These are phyloP conservation scores for Manis crassicaudata DNA, from an alignment of 2,797 vertebrate genomes.

Conservation along the genomic window DNA sequence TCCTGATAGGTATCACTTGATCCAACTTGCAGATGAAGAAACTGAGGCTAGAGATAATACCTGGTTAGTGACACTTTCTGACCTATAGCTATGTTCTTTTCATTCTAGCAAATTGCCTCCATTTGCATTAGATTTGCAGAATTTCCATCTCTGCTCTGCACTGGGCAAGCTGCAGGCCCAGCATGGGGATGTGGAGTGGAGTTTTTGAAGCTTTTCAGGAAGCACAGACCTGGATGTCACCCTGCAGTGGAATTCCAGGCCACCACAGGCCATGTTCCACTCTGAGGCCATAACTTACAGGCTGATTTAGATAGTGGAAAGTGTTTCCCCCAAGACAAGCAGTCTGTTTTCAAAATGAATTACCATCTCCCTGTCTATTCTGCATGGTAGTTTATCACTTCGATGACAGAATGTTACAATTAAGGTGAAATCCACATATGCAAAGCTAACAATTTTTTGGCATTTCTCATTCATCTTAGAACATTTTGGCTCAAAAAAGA, in stretches of 20 bases:
- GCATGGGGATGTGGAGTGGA: rapidly evolving
- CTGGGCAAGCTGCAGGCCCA: neutral
- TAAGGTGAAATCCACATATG: constrained; percentile 64
- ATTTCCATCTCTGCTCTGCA: neutral
- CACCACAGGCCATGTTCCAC: neutral
- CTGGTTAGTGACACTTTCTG: neutral
- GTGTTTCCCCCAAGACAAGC: constrained; percentile 41
- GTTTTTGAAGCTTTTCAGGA: neutral
- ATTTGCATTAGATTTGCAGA: neutral
- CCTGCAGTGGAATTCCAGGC: neutral
- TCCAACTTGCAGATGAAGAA: neutral
- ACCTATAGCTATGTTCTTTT: neutral
- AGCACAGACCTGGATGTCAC: neutral
- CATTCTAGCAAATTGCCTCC: neutral
- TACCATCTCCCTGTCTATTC: constrained; percentile 35
- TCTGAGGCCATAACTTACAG: constrained; percentile 53
- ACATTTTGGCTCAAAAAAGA: constrained; percentile 34
- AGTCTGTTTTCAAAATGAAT: constrained; percentile 70
- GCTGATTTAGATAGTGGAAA: constrained; percentile 59
- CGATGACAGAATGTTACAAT: constrained; percentile 61
- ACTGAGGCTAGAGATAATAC: neutral
- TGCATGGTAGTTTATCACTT: constrained; percentile 19
- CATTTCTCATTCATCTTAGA: constrained; percentile 57
- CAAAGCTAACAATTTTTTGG: constrained; percentile 60
- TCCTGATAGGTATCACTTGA: neutral